Base-by-base conservation (phyloP, 2,797 vertebrate genomes). In the Acrossocheilus wenchowensis region DNA sequence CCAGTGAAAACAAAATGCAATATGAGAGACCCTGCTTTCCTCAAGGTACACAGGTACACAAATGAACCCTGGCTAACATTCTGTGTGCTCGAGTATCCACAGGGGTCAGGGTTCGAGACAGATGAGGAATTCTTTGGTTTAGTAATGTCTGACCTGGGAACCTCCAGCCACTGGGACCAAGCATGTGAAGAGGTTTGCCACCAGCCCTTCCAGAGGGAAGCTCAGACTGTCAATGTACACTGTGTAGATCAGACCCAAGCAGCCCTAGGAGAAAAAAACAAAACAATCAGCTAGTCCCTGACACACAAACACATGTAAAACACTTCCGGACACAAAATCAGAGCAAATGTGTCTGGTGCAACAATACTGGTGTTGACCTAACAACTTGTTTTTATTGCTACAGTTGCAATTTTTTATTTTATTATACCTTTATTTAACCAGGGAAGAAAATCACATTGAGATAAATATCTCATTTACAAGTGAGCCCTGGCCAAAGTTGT, bases 181-280 rank as follows among this genome's bases (percentile, higher is more conserved):
- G 93, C 97, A 99, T 11, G 97, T 96, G 69, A 99, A 97, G 54
- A 99, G 96, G 93, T 97, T 99, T 90, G 97, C 96, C 93, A 98
- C 97, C 87, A 99, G 94, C 86, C 95, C 95, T 91, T 99, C 98
- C 92, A 99, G 94, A 48, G 98, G 96, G 89, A 97, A 96, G 86
- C 91, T 96, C 89, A 99, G 92, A 91, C 95, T 98, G 90, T 99
- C 98, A 50, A 99, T 96, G 88, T 99, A 95, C 62, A 98, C 98
- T 0, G 98, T 99, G 90, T 99, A 99, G 94, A 99, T 96, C 91
- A 99, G 93, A 82, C 98, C 98, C 90, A 99, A 96, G 93, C 98
- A 99, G 82, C 98, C 98, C 98, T 99, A 90, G 5, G 81, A 83
- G n/a, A n/a, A 83, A 45, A 45, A 91, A 6, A 36, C 34, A 90